Evolutionary conservation across 2,888 invertebrate genomes (phyloP), one percentile per base, ranked within the genome.

Genomic region (Eulithis prunata): DNA sequence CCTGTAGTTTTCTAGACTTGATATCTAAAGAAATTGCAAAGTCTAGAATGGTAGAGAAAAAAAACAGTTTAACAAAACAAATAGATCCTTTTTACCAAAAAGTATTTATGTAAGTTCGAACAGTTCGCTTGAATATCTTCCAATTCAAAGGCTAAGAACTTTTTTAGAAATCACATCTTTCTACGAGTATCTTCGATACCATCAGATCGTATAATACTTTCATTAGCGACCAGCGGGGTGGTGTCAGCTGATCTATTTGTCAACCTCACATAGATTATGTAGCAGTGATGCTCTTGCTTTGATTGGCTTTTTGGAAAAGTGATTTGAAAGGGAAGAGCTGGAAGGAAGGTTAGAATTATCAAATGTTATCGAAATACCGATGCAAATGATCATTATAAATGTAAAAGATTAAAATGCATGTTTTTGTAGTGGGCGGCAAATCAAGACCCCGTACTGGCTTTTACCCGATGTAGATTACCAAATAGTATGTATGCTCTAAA

Each of bases 131-230:
- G 5, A 51, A 51, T 28, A 51, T 12, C 0, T 28, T 12, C 10
- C 4, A 12, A 45, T n/a, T 45, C 45, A 45, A 45, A 43, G 43
- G n/a, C 56, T 32, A n/a, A 32, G 21, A 57, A 56, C 52, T 51
- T 57, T 49, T 46, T 52, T 47, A 55, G 41, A 64, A 32, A 49
- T 43, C 21, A 14, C 62, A 21, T 52, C 47, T 54, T 47, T 14
- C n/a, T n/a, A 49, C 14, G 13, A 46, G 12, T 5, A 13, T 6
- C 59, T 45, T 47, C 51, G 64, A 68, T 64, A 64, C 53, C 36
- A 61, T 64, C 70, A 63, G 43, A 78, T 68, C 45, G 80, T 69
- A 82, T 80, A 82, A 82, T 79, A 77, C 74, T 77, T 77, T 80
- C 80, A 80, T 83, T 81, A 79, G 76, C 59, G 57, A 14, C 63